Conservation (phyloP, 1,140 invertebrate genomes). For the Drosophila bocqueti region DNA sequence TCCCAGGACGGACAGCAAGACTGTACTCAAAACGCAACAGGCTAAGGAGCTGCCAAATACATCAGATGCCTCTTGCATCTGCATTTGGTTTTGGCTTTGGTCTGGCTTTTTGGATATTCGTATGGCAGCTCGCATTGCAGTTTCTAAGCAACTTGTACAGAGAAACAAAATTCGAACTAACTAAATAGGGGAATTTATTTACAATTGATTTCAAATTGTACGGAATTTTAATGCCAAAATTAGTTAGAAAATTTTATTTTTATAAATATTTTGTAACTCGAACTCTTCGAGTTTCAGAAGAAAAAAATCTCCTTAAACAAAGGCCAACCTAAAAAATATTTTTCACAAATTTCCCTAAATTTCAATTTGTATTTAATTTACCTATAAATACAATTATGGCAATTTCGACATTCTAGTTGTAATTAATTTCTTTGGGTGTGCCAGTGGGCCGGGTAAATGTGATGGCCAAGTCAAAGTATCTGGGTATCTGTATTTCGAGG, state of each 20-base stretch:
- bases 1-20: neutral
- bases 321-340: neutral
- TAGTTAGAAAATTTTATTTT: too few relatives aligned
- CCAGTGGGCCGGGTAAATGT: constrained; percentile 31
- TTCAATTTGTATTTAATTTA: neutral
- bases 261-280: too few relatives aligned
- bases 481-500: constrained; percentile 23
- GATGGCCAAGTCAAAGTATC: constrained; percentile 71
- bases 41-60: constrained; percentile 43
- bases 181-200: neutral
- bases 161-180: neutral
- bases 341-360: too few relatives aligned
- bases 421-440: neutral
- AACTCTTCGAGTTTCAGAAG: too few relatives aligned
- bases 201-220: neutral
- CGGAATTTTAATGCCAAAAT: neutral
- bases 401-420: neutral
- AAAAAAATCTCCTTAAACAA: too few relatives aligned
- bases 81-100: constrained; percentile 27
- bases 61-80: constrained; percentile 44
- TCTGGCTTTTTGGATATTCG: constrained; percentile 48
- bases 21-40: constrained; percentile 54
- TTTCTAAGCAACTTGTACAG: constrained; percentile 19
- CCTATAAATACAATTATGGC: neutral
- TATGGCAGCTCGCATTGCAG: constrained; percentile 21